Evolutionary conservation across 1,140 invertebrate genomes (phyloP), one percentile per base, ranked within the genome.

Genomic region (Polypedilum vanderplanki): DNA sequence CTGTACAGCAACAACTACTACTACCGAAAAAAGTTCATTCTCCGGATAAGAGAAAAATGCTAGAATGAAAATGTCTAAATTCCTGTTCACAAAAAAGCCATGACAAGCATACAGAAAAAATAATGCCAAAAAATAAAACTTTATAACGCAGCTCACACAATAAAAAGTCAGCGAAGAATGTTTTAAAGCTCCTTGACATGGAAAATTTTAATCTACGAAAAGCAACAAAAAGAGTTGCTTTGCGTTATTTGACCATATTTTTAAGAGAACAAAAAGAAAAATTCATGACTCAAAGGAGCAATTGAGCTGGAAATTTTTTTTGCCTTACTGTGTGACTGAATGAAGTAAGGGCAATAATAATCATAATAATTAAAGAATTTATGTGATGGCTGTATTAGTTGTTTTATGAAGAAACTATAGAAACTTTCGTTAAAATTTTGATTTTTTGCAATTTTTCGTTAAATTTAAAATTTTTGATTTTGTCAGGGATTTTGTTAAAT

Each of bases 141-240:
- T 12, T 12, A 12, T n/a, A 57, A 57, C 46, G 41, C 46, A 57
- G 46, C 46, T 12, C 12, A 12, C 12, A 57, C 46, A 15, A 57
- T 4, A 57, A 57, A 9, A 33, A 33, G 24, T 33, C 24, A 33
- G 24, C 5, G 15, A 57, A 57, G 46, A n/a, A 33, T 57, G 12
- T n/a, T 57, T 57, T 57, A 57, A 57, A n/a, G 46, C n/a, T 57
- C 46, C n/a, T n/a, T 57, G 46, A 57, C 46, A 57, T 57, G 46
- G 46, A 57, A 57, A 57, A 57, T 57, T 57, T 57, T 57, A 57
- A 57, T 57, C 46, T 57, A 57, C 15, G 12, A 57, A n/a, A 4
- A n/a, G 46, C n/a, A n/a, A n/a, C n/a, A 57, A 57, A 12, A 57
- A 33, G 5, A 33, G 24, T 33, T 33, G 24, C 24, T 33, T 15